Conservation (phyloP, 2,113 vertebrate species). For the Caretta caretta region DNA sequence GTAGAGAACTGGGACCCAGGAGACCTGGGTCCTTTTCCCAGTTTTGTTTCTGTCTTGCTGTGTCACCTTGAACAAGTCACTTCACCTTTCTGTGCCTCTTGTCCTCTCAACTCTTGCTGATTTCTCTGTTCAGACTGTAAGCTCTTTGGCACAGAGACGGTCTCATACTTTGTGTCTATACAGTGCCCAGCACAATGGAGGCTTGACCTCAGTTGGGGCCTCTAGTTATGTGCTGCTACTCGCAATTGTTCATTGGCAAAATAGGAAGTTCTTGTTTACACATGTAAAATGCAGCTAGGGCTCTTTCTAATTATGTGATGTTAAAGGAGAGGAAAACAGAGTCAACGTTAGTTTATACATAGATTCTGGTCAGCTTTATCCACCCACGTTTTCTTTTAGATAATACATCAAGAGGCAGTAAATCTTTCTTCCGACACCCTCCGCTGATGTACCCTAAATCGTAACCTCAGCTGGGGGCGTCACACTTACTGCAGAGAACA, state of each 20-base stretch:
- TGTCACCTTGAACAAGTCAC: background rate
- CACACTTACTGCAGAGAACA: background rate
- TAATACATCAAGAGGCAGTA: background rate
- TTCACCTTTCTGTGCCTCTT: background rate
- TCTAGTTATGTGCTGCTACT: background rate
- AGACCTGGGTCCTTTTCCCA: background rate
- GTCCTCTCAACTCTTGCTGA: background rate
- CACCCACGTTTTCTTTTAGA: background rate
- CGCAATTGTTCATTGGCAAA: background rate
- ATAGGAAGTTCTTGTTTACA: background rate
- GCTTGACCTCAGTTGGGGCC: background rate
- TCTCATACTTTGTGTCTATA: background rate
- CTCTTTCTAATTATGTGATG: background rate
- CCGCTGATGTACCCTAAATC: background rate
- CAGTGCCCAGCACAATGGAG: background rate
- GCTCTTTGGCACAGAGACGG: background rate
- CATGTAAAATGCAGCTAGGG: accelerated
- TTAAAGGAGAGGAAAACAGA: background rate
- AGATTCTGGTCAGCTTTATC: background rate
- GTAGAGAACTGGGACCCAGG: background rate
- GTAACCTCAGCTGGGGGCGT: background rate
- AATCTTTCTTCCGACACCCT: background rate
- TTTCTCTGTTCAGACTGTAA: background rate
- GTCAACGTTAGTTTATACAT: background rate
- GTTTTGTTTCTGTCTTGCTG: background rate